Percentiles rank a stretch among this genome's conserved stretches.
These are phyloP conservation scores for Coregonus suidteri DNA, from an alignment of 2,797 vertebrate genomes.

Conservation along the genomic window DNA sequence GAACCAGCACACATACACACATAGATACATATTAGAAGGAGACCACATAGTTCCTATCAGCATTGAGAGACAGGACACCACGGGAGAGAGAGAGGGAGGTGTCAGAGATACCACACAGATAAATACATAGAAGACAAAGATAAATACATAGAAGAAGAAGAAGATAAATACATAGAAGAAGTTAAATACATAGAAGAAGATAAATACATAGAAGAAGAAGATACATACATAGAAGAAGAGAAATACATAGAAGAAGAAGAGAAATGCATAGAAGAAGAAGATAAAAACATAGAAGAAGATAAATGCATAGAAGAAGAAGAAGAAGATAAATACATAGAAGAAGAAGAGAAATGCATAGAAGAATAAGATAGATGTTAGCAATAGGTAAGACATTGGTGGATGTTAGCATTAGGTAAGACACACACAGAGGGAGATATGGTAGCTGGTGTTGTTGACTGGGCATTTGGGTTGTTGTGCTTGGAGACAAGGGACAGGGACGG, in stretches of 20 bases:
- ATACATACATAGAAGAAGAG: too few species aligned
- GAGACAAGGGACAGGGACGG: neutral
- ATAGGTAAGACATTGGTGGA: too few species aligned
- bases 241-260: too few species aligned
- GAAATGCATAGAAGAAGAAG: too few species aligned
- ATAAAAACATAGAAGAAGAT: too few species aligned
- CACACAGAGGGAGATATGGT: neutral
- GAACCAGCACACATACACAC: neutral
- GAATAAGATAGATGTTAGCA: neutral
- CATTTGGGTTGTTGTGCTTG: neutral
- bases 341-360: neutral
- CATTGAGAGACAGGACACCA: neutral
- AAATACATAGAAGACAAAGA: too few species aligned
- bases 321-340: too few species aligned
- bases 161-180: neutral
- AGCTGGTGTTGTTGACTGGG: neutral
- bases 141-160: neutral
- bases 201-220: too few species aligned
- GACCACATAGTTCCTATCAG: too few species aligned
- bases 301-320: too few species aligned
- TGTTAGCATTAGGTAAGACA: neutral
- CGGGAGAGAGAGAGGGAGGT: too few species aligned
- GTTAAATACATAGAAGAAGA: too few species aligned
- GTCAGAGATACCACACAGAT: neutral
- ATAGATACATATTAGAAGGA: neutral